These are phyloP conservation scores for Anhinga anhinga DNA, from an alignment of 2,113 vertebrate genomes.

Conservation along the genomic window DNA sequence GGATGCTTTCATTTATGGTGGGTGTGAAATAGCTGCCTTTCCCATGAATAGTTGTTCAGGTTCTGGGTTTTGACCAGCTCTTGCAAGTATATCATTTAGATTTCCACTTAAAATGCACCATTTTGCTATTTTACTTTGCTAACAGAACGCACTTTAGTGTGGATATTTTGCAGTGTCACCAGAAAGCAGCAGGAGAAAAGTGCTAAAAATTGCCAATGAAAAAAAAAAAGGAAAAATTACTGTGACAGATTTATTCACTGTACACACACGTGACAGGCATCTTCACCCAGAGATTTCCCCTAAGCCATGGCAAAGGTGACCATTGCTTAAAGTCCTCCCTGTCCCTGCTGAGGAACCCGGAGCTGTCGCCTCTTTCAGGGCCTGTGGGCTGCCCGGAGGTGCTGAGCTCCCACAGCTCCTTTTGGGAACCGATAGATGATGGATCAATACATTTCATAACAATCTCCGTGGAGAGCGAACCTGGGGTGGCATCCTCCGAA, in stretches of 20 bases:
- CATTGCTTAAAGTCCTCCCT: background rate
- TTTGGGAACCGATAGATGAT: background rate
- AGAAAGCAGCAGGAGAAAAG: constrained; percentile 4
- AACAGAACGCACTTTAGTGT: constrained; percentile 32
- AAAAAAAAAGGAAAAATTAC: background rate
- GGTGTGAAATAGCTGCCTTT: background rate
- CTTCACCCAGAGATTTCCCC: background rate
- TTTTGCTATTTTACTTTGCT: constrained; percentile 48
- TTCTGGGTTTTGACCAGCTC: background rate
- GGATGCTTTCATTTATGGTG: background rate
- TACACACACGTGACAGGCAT: background rate
- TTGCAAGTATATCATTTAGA: constrained; percentile 52
- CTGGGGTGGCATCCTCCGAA: background rate
- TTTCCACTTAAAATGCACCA: constrained; percentile 54
- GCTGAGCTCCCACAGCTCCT: background rate
- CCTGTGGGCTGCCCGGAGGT: background rate
- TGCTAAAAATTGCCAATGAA: background rate
- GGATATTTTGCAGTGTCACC: constrained; percentile 33
- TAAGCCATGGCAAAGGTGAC: background rate
- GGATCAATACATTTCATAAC: background rate
- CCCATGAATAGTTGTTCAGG: background rate
- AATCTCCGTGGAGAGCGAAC: constrained; percentile 11
- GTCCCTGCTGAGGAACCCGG: background rate
- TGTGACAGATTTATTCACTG: background rate
- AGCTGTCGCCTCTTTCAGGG: background rate